These are phyloP conservation scores for Thaleichthys pacificus DNA, from an alignment of 2,797 vertebrate species.

Conservation along the genomic window DNA sequence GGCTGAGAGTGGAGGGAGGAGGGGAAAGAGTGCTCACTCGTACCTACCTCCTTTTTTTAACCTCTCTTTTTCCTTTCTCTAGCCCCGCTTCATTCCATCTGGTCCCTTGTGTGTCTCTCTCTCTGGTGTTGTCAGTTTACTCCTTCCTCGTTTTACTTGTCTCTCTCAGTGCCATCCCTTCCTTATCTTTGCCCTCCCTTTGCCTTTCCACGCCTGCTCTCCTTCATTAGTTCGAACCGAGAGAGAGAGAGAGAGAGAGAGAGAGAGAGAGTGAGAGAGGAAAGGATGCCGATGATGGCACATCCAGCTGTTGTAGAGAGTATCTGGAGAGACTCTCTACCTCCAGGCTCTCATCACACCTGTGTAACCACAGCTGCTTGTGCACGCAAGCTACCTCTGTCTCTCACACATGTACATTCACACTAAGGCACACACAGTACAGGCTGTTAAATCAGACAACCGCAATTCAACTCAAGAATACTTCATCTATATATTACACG, in stretches of 20 bases:
- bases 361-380: conserved; percentile 64
- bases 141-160: conserved; percentile 21
- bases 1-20: conserved; percentile 64
- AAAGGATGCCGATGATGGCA: conserved; percentile 24
- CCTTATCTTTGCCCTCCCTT: not conserved
- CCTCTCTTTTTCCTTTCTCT: conserved; percentile 60
- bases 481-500: not conserved
- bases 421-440: not conserved
- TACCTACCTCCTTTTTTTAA: conserved; percentile 48
- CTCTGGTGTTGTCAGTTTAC: conserved; percentile 34
- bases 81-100: conserved; percentile 24
- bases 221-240: not conserved
- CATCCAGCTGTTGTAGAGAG: conserved; percentile 67
- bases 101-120: conserved; percentile 27
- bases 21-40: conserved; percentile 16
- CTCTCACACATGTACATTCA: not conserved
- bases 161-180: not conserved
- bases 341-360: conserved; percentile 63
- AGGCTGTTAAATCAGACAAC: not conserved
- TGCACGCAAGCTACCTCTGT: conserved; percentile 4
- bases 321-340: conserved; percentile 52
- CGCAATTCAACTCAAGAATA: conserved; percentile 5
- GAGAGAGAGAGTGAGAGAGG: conserved; percentile 18
- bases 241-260: not conserved
- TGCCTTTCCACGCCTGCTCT: not conserved